phyloP scores from a whole-genome alignment of 1,140 invertebrate species.

The Coelopa frigida region DNA sequence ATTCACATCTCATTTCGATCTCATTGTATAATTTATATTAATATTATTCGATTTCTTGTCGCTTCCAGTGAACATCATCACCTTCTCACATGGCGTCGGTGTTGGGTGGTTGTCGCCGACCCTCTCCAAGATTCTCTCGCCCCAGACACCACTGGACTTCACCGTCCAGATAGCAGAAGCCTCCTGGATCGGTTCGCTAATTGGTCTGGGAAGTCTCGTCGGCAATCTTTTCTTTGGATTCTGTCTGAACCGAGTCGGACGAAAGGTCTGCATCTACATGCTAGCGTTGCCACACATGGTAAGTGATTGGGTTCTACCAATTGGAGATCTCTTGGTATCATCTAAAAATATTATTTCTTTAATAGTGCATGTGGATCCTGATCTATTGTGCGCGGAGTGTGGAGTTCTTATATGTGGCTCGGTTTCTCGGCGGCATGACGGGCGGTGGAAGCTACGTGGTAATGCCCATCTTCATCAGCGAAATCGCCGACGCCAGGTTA shows the following conservation, averaged over 20 bases:
- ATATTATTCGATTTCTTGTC: not conserved
- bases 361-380: slow-evolving; percentile 34
- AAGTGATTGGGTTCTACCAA: too few relatives aligned
- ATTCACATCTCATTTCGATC: too few relatives aligned
- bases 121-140: slow-evolving; percentile 21
- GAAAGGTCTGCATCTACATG: slow-evolving; percentile 44
- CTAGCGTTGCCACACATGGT: slow-evolving; percentile 41
- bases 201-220: slow-evolving; percentile 32
- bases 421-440: slow-evolving; percentile 44
- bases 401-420: slow-evolving; percentile 35
- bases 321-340: too few relatives aligned
- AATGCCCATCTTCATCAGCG: slow-evolving; percentile 45
- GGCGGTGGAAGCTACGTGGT: slow-evolving; percentile 42
- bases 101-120: slow-evolving; percentile 47
- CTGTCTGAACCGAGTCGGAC: slow-evolving; percentile 41
- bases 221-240: slow-evolving; percentile 38
- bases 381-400: slow-evolving; percentile 41
- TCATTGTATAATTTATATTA: not conserved
- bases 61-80: slow-evolving; percentile 43
- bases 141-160: slow-evolving; percentile 27
- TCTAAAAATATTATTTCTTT: not conserved
- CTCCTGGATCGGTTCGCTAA: slow-evolving; percentile 41
- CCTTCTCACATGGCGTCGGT: slow-evolving; percentile 45
- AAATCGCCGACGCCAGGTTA: slow-evolving; percentile 39
- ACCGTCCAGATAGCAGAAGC: slow-evolving; percentile 28